phyloP scores from a whole-genome alignment of 2,113 vertebrate genomes.

The Lasiurus borealis region DNA sequence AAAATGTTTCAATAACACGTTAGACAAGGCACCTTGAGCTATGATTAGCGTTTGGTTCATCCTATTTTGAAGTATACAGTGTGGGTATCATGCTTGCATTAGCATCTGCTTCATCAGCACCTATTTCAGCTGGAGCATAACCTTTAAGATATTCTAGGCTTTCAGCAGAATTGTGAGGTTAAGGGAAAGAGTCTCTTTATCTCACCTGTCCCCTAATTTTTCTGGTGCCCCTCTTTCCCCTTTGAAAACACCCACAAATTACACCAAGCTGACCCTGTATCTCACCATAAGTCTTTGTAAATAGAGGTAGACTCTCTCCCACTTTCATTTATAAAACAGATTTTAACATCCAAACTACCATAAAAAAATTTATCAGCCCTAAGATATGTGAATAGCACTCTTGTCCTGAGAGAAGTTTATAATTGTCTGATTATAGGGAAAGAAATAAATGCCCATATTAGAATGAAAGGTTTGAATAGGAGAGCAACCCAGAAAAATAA shows the following conservation, averaged over 20 bases:
- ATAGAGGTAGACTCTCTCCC: neutral
- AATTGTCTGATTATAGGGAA: neutral
- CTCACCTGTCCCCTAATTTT: neutral
- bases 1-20: conserved; percentile 45
- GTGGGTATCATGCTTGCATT: neutral
- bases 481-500: neutral
- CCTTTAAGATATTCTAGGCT: neutral
- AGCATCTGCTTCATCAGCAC: neutral
- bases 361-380: neutral
- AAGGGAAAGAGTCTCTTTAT: neutral
- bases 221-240: neutral
- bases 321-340: conserved; percentile 2
- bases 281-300: neutral
- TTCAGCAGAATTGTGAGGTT: neutral
- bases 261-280: neutral
- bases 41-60: neutral
- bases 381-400: neutral
- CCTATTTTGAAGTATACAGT: conserved; percentile 13
- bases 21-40: neutral
- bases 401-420: neutral
- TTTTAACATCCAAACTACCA: neutral
- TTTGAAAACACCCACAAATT: neutral
- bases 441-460: neutral
- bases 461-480: neutral
- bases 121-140: neutral